Conservation (phyloP, 2,113 vertebrate genomes). For the Cyanoliseus patagonus region DNA sequence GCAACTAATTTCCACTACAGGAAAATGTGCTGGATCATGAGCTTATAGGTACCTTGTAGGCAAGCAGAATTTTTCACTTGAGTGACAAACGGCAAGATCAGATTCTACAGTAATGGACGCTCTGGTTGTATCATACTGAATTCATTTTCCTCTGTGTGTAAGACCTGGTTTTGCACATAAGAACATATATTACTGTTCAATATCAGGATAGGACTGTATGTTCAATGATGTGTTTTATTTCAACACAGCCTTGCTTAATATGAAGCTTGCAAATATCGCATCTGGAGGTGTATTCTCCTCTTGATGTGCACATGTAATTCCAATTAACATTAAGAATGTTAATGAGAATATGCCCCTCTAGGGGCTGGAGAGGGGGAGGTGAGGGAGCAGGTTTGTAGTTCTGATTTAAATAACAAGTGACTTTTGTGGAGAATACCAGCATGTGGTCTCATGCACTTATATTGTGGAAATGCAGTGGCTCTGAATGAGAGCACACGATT, state of each 20-base stretch:
- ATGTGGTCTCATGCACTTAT: constrained; percentile 56
- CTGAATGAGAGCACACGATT: constrained; percentile 43
- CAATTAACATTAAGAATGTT: constrained; percentile 74
- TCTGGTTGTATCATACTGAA: background rate
- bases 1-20: background rate
- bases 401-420: constrained; percentile 76
- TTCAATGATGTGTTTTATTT: constrained; percentile 52
- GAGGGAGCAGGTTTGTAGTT: constrained; percentile 65
- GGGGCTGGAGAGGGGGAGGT: constrained; percentile 36
- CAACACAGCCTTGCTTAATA: constrained; percentile 51
- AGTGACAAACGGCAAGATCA: background rate
- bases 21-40: constrained; percentile 33
- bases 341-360: constrained; percentile 70
- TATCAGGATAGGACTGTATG: background rate
- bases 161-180: background rate
- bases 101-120: background rate
- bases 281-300: constrained; percentile 72
- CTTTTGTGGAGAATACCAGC: constrained; percentile 66
- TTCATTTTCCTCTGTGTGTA: background rate
- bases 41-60: background rate
- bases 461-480: constrained; percentile 61
- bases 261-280: constrained; percentile 70
- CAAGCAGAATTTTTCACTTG: background rate
- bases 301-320: constrained; percentile 74
- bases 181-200: background rate